Evolutionary conservation across 1,140 invertebrate species (phyloP), one percentile per base, ranked within the genome.

Genomic region (Ridgeia piscesae): DNA sequence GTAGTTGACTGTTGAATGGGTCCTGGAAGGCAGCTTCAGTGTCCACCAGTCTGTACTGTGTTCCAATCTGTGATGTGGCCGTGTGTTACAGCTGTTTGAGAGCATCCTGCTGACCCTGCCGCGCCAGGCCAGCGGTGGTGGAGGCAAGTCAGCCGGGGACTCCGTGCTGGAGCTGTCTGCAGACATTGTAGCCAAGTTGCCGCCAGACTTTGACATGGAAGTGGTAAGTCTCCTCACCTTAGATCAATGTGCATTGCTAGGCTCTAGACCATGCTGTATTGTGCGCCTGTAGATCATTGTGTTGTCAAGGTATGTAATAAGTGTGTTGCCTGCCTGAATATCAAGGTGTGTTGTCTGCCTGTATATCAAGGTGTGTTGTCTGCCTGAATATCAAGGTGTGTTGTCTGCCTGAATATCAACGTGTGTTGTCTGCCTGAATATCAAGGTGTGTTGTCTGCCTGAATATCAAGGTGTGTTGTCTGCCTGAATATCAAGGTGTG

Each of bases 61-160:
- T 21, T 14, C 58, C 58, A 8, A 17, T 4, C 8, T 21, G 17
- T 77, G 14, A 4, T 14, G 11, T 77, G 27, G 2, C 58, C 17
- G 58, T 77, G 58, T 77, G 58, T 94, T 96, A 91, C 95, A 98
- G 97, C 95, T 98, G 35, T 97, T 98, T 92, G 96, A 97, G 91
- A 97, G 97, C 34, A 97, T 97, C 93, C 95, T 98, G 92, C 95
- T 97, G 48, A 98, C 98, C 0, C 97, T 98, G 94, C 97, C 95
- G 96, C 97, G 93, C 96, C 97, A 97, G 88, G 96, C 96, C 21
- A 96, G 95, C 93, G 97, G 96, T 91, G 94, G 94, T 91, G 92
- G 92, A 34, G 95, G 95, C 34, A 95, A 95, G 93, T 95, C 95
- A 48, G 94, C 95, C 42, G 95, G 94, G 1, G 94, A 95, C 31